phyloP scores from a whole-genome alignment of 2,888 invertebrate species.

The Aphidius colemani region DNA sequence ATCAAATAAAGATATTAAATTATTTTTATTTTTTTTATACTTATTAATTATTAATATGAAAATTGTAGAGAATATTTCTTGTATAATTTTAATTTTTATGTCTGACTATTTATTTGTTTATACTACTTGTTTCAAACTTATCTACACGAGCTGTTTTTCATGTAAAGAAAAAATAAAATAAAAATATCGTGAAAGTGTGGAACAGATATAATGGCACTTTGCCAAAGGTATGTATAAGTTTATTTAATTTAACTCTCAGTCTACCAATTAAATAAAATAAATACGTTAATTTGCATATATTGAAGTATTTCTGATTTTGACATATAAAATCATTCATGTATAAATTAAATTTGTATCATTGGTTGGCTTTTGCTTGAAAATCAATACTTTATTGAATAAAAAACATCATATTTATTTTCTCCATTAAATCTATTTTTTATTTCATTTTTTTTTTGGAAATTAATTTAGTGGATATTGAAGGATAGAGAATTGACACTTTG shows the following conservation, averaged over 20 bases:
- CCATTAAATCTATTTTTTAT: background rate
- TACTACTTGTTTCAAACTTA: too few relatives aligned
- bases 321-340: background rate
- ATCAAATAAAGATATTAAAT: too few relatives aligned
- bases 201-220: background rate
- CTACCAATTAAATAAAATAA: slow-evolving; percentile 16
- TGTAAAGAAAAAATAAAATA: background rate
- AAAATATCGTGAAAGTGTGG: background rate
- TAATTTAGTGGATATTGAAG: too few relatives aligned
- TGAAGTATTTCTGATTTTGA: background rate
- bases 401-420: background rate
- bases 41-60: too few relatives aligned
- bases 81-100: too few relatives aligned
- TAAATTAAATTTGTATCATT: background rate
- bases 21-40: too few relatives aligned
- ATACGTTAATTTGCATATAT: slow-evolving; percentile 10
- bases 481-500: too few relatives aligned
- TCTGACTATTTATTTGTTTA: too few relatives aligned
- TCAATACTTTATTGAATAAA: background rate
- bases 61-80: too few relatives aligned
- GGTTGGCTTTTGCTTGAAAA: background rate
- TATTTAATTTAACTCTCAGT: background rate
- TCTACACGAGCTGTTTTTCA: too few relatives aligned
- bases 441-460: too few relatives aligned
- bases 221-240: background rate